These are phyloP conservation scores for Macaca nemestrina DNA, from an alignment of 2,113 vertebrate genomes.

Conservation along the genomic window DNA sequence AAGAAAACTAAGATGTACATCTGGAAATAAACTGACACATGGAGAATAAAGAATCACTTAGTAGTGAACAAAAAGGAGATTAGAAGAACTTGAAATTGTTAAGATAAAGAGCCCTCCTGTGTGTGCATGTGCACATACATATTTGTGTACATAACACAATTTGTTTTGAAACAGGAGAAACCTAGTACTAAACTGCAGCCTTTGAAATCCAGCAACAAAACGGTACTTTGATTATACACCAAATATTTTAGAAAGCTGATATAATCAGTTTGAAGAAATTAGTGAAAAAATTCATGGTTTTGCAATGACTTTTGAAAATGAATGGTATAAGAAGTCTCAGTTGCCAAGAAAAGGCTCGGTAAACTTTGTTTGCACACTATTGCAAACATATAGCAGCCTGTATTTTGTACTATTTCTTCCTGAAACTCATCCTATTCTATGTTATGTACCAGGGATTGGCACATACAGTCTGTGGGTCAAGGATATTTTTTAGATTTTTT, in stretches of 20 bases:
- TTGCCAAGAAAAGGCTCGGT: background rate
- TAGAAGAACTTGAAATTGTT: background rate
- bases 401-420: background rate
- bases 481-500: background rate
- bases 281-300: slow-evolving; percentile 1
- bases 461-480: background rate
- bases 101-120: background rate
- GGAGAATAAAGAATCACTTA: background rate
- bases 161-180: background rate
- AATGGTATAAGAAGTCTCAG: background rate
- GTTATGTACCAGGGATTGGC: background rate
- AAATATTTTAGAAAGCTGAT: background rate
- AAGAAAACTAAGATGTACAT: background rate
- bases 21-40: background rate
- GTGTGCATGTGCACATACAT: fast-evolving
- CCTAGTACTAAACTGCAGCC: background rate
- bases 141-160: background rate
- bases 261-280: slow-evolving; percentile 7
- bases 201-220: background rate
- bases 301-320: background rate
- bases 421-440: background rate
- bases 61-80: background rate
- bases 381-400: background rate
- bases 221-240: background rate
- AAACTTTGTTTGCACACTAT: background rate